These are phyloP conservation scores for Temnothorax unifasciatus DNA, from an alignment of 2,888 invertebrate genomes.

Conservation along the genomic window DNA sequence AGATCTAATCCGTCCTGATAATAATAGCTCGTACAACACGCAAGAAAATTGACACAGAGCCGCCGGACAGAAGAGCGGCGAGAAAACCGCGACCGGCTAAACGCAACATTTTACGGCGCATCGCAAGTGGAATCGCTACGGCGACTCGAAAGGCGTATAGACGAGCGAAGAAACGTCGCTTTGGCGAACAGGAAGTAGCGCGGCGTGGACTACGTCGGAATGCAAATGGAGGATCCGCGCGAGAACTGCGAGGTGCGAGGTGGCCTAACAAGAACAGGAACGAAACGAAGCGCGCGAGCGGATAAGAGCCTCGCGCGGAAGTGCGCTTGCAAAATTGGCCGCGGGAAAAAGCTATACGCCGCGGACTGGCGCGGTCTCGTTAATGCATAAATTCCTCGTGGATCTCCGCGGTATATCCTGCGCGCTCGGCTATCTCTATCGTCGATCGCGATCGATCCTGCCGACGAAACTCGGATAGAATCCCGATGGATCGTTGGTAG, in stretches of 20 bases:
- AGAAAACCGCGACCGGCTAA: neutral
- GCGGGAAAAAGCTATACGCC: neutral
- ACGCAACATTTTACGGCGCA: constrained; percentile 2
- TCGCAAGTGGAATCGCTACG: neutral
- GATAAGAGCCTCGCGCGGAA: constrained; percentile 56
- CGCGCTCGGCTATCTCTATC: neutral
- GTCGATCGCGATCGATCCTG: constrained; percentile 5
- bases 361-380: neutral
- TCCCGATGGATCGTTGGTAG: constrained; percentile 12
- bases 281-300: constrained; percentile 14
- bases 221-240: constrained; percentile 77
- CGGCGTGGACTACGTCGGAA: constrained; percentile 76
- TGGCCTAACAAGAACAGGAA: constrained; percentile 21
- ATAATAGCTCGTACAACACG: neutral
- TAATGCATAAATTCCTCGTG: constrained; percentile 6
- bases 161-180: constrained; percentile 37
- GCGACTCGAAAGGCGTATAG: constrained; percentile 42
- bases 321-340: constrained; percentile 36
- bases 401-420: neutral
- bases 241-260: constrained; percentile 33
- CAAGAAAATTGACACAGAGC: constrained; percentile 25
- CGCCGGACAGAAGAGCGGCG: neutral
- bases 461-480: neutral
- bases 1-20: constrained; percentile 22
- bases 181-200: constrained; percentile 72